These are phyloP conservation scores for Diachrysia chrysitis DNA, from an alignment of 2,888 invertebrate genomes.

Conservation along the genomic window DNA sequence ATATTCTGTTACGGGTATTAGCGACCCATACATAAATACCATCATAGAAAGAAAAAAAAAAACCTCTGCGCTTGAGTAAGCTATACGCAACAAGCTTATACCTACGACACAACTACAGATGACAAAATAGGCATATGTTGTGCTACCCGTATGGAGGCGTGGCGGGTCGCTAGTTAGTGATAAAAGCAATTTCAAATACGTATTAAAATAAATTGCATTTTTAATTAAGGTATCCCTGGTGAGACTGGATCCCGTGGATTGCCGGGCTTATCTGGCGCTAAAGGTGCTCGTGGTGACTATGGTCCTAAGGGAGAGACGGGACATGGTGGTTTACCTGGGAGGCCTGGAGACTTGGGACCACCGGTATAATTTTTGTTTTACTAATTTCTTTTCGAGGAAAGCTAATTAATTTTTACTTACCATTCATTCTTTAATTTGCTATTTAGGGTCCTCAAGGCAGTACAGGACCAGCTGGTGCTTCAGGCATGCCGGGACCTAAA, in stretches of 20 bases:
- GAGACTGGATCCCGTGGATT: slow-evolving; percentile 90
- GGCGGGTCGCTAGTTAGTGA: too few relatives aligned
- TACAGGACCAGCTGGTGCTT: slow-evolving; percentile 91
- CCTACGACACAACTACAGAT: too few relatives aligned
- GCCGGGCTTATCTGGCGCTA: slow-evolving; percentile 91
- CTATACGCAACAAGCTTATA: too few relatives aligned
- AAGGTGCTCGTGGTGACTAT: slow-evolving; percentile 93
- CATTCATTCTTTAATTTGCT: neutral
- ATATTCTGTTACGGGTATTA: too few relatives aligned
- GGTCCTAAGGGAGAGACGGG: slow-evolving; percentile 94
- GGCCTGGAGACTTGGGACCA: slow-evolving; percentile 93
- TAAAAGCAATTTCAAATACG: too few relatives aligned
- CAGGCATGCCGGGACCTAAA: slow-evolving; percentile 92
- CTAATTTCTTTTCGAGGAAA: too few relatives aligned
- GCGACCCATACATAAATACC: too few relatives aligned
- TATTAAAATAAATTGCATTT: too few relatives aligned
- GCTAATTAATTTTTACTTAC: neutral
- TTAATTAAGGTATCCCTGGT: slow-evolving; percentile 91
- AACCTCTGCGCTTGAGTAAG: too few relatives aligned
- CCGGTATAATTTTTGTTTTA: slow-evolving; percentile 90
- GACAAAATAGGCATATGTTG: too few relatives aligned
- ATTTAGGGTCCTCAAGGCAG: slow-evolving; percentile 92
- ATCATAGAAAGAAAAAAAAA: too few relatives aligned
- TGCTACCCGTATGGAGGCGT: too few relatives aligned
- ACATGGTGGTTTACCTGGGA: slow-evolving; percentile 93